Base-by-base conservation (phyloP, 2,113 vertebrate genomes). In the Lichenostomus cassidix region DNA sequence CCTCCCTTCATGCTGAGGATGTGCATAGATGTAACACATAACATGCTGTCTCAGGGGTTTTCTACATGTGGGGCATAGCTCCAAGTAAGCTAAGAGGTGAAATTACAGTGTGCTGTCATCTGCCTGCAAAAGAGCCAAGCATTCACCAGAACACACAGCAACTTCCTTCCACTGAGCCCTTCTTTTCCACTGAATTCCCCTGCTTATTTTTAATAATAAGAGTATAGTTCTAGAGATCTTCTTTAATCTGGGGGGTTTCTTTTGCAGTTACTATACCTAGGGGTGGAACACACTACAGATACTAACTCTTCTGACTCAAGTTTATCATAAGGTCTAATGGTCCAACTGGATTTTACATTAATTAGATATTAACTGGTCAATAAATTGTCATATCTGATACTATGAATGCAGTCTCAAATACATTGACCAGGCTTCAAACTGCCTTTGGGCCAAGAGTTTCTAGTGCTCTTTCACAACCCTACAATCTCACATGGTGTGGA, bases 1-100 rank as follows among this genome's bases (percentile, higher is more conserved):
- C 6, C 5, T 12, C 42, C 28, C 56, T 41, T 56, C 31, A 5
- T 5, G 29, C 39, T n/a, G 19, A 56, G 42, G 21, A 33, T 21
- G 50, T 35, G 27, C 50, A 41, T 12, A 60, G 41, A 18, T 19
- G 3, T 17, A 74, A 67, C 5, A 39, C 0, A 1, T 1, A 47
- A 9, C 24, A 4, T 2, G 9, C 7, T 41, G 29, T 42, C 35
- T 59, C 35, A 42, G 19, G 13, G 24, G 7, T 41, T 47, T 70
- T n/a, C 64, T 67, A 13, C 4, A 5, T 12, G 33, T 3, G n/a
- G 37, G 20, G 22, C 31, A 7, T 1, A 55, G 28, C 17, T 77
- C 11, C 46, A 65, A 59, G 31, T 9, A 42, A 86, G 19, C 5
- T 12, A 42, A 39, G 29, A 89, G 39, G 15, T 68, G 44, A 79